phyloP scores from a whole-genome alignment of 2,888 invertebrate species.

The Scaptodrosophila latifasciaeformis region DNA sequence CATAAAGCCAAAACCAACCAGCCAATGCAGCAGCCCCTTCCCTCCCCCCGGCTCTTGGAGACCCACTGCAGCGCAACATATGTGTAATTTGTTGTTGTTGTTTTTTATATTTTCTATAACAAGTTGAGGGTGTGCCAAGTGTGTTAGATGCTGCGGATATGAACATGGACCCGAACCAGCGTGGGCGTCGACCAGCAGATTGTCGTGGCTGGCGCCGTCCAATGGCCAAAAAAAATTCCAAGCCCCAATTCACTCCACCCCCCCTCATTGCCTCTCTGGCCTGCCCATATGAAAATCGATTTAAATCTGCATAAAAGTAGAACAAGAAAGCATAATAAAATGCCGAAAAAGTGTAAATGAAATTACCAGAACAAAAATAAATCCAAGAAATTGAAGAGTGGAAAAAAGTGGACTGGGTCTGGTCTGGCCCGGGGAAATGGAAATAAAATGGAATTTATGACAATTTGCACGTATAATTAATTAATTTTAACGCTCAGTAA shows the following conservation, averaged over 20 bases:
- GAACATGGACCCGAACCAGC: not conserved
- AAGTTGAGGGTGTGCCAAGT: not conserved
- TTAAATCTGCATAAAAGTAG: slow-evolving; percentile 18
- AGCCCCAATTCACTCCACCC: too few species aligned
- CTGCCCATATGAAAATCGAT: slow-evolving; percentile 23
- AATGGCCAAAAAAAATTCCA: too few species aligned
- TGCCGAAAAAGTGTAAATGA: slow-evolving; percentile 13
- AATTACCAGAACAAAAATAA: slow-evolving; percentile 9
- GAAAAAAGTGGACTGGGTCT: slow-evolving; percentile 1
- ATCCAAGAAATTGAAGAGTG: not conserved
- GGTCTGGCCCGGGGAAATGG: too few species aligned
- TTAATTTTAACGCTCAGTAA: slow-evolving; percentile 46
- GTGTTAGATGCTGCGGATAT: not conserved
- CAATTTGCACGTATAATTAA: slow-evolving; percentile 68
- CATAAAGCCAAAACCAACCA: slow-evolving; percentile 4
- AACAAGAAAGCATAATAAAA: slow-evolving; percentile 16
- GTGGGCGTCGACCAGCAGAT: not conserved
- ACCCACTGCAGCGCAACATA: slow-evolving; percentile 13
- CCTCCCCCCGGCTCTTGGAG: not conserved
- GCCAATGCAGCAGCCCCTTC: slow-evolving; percentile 12
- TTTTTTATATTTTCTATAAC: too few species aligned
- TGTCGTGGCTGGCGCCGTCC: too few species aligned
- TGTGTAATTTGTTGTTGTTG: slow-evolving; percentile 43
- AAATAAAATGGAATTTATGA: slow-evolving; percentile 47
- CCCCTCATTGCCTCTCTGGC: too few species aligned